These are phyloP conservation scores for Erebia ligea DNA, from an alignment of 2,888 invertebrate species.

Conservation along the genomic window DNA sequence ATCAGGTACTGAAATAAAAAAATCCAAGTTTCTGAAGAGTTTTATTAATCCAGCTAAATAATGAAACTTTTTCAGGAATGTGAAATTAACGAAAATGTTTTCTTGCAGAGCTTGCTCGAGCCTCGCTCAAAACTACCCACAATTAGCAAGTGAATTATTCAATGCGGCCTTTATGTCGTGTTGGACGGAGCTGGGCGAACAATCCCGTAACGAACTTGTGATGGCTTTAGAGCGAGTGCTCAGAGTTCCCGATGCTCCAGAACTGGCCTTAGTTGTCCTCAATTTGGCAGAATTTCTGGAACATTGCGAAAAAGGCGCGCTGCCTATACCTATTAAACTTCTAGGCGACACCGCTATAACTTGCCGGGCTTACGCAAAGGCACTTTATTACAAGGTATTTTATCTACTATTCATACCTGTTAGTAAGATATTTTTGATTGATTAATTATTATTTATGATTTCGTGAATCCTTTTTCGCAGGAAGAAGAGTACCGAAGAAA, in stretches of 20 bases:
- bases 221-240: constrained; percentile 93
- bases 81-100: constrained; percentile 27
- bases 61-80: background rate
- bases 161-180: constrained; percentile 99
- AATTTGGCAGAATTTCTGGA: constrained; percentile 99
- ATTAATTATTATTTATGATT: background rate
- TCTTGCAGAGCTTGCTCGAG: constrained; percentile 91
- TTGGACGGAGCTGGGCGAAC: constrained; percentile 96
- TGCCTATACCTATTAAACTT: constrained; percentile 94
- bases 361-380: constrained; percentile 90
- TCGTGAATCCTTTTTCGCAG: constrained; percentile 50
- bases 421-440: background rate
- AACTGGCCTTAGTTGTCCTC: constrained; percentile 96
- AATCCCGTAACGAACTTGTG: constrained; percentile 93
- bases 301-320: constrained; percentile 97
- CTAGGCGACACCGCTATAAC: constrained; percentile 97
- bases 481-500: constrained; percentile 94
- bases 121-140: constrained; percentile 95
- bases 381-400: constrained; percentile 83
- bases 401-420: background rate
- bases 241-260: constrained; percentile 95
- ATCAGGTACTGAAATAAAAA: constrained; percentile 76
- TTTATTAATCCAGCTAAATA: background rate
- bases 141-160: constrained; percentile 96
- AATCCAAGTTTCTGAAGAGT: too few relatives aligned